Percentiles rank a stretch among this genome's conserved stretches.
These are phyloP conservation scores for Cydia splendana DNA, from an alignment of 1,140 invertebrate genomes.

Conservation along the genomic window DNA sequence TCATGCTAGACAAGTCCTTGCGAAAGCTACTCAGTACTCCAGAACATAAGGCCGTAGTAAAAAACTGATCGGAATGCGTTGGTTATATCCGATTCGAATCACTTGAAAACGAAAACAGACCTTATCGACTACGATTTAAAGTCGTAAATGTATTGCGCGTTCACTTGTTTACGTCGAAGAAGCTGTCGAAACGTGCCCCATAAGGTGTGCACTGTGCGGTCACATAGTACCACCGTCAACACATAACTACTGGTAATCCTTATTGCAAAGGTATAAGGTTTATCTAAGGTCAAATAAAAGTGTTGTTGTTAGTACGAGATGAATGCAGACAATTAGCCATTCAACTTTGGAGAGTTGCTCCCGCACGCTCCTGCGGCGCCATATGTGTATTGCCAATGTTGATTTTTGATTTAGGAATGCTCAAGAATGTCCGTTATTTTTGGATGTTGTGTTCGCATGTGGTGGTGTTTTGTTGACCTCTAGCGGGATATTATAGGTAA, in stretches of 20 bases:
- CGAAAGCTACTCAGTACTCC: slow-evolving; percentile 40
- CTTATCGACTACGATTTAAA: slow-evolving; percentile 32
- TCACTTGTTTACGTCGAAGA: slow-evolving; percentile 53
- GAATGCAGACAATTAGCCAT: slow-evolving; percentile 27
- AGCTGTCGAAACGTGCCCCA: slow-evolving; percentile 56
- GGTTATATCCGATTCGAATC: slow-evolving; percentile 39
- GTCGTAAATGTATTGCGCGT: slow-evolving; percentile 33
- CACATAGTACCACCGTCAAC: slow-evolving; percentile 24
- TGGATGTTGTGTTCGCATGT: not conserved
- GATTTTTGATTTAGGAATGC: not conserved
- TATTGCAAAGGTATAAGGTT: too few relatives aligned
- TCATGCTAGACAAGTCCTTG: not conserved
- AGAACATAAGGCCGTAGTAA: slow-evolving; percentile 36
- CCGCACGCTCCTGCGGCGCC: not conserved
- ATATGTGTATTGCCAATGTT: not conserved
- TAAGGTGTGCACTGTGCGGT: slow-evolving; percentile 51
- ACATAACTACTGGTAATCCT: too few relatives aligned
- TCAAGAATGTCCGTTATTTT: not conserved
- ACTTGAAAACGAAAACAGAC: slow-evolving; percentile 18
- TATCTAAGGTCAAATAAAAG: not conserved
- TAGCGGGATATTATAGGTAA: too few relatives aligned
- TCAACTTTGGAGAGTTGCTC: not conserved
- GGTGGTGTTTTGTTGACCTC: not conserved
- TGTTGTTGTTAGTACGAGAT: slow-evolving; percentile 11
- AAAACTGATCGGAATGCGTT: slow-evolving; percentile 49